Percentiles rank a stretch among this genome's conserved stretches.
Conservation (phyloP, 1,140 invertebrate species). For the Euschistus heros region DNA sequence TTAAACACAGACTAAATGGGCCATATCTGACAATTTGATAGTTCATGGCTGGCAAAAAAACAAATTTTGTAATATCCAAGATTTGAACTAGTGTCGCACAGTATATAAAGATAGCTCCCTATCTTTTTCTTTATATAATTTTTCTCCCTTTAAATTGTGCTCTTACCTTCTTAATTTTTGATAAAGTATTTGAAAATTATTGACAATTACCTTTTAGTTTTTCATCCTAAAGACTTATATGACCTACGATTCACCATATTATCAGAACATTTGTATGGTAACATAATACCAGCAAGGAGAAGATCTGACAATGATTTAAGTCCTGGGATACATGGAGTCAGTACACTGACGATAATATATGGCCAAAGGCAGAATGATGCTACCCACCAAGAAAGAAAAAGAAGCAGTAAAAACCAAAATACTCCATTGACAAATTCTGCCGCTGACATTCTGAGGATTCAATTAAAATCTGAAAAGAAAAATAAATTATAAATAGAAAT, state of each 20-base stretch:
- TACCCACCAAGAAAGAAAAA: slow-evolving; percentile 41
- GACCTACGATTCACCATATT: slow-evolving; percentile 34
- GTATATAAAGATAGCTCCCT: too few species aligned
- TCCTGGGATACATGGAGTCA: slow-evolving; percentile 40
- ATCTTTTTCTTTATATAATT: too few species aligned
- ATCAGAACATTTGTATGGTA: slow-evolving; percentile 35
- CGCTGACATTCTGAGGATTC: not conserved
- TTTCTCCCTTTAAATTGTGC: too few species aligned
- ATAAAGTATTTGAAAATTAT: too few species aligned
- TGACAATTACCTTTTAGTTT: slow-evolving; percentile 38
- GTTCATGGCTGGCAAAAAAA: too few species aligned
- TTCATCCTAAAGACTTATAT: slow-evolving; percentile 3
- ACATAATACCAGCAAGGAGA: slow-evolving; percentile 35
- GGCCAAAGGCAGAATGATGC: slow-evolving; percentile 41
- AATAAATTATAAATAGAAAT: too few species aligned
- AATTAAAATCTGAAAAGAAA: too few species aligned
- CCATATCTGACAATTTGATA: too few species aligned
- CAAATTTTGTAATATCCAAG: too few species aligned
- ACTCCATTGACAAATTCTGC: slow-evolving; percentile 28
- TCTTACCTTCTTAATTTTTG: too few species aligned
- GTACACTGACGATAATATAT: slow-evolving; percentile 41
- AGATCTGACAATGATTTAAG: slow-evolving; percentile 34
- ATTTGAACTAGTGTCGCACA: too few species aligned
- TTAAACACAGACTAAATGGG: too few species aligned
- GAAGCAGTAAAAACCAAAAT: slow-evolving; percentile 42